Percentiles rank a stretch among this genome's conserved stretches.
Conservation (phyloP, 2,113 vertebrate species). For the Emydocephalus ijimae region DNA sequence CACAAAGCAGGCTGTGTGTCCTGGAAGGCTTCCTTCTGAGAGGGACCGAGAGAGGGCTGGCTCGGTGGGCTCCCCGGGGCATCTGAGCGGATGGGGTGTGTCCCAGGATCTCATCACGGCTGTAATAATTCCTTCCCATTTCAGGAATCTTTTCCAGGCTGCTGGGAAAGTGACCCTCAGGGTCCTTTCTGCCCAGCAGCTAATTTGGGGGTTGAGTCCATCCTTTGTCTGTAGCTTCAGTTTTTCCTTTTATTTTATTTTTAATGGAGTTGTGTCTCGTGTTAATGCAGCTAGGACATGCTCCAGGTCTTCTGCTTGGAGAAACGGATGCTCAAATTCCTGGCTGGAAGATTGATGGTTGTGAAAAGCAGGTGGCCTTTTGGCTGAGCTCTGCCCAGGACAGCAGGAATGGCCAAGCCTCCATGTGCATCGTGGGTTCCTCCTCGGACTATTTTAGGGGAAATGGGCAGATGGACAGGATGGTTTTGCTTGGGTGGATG, state of each 20-base stretch:
- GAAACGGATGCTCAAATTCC: neutral
- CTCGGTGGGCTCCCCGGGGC: neutral
- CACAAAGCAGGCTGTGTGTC: neutral
- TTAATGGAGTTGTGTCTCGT: neutral
- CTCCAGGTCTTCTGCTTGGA: neutral
- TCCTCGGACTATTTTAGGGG: neutral
- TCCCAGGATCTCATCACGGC: neutral
- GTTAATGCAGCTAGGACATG: neutral
- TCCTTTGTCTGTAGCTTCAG: neutral
- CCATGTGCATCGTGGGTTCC: neutral
- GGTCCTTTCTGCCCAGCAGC: neutral
- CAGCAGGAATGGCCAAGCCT: neutral
- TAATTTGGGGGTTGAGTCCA: neutral
- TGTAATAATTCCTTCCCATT: neutral
- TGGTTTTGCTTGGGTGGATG: neutral
- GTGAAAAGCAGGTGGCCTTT: neutral
- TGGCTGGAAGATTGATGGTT: neutral
- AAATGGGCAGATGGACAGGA: neutral
- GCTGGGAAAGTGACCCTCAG: neutral
- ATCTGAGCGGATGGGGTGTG: neutral
- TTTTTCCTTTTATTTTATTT: neutral
- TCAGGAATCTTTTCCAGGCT: neutral
- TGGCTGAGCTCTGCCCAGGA: neutral
- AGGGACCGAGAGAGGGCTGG: neutral
- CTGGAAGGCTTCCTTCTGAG: neutral